Evolutionary conservation across 2,113 vertebrate genomes (phyloP), one percentile per base, ranked within the genome.

Genomic region (Sturnus vulgaris): DNA sequence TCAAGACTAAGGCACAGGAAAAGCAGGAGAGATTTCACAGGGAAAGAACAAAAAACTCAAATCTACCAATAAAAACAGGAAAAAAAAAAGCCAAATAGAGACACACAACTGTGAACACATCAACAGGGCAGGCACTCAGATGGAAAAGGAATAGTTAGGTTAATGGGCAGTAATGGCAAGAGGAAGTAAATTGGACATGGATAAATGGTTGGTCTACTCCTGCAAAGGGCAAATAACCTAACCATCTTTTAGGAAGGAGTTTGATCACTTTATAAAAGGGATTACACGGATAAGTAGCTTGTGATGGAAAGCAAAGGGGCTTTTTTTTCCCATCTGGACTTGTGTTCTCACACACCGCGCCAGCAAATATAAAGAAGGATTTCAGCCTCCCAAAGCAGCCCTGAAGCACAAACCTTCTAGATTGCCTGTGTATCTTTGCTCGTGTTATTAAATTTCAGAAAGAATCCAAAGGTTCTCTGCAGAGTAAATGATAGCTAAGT

Each of bases 311-410:
- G 91, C 56, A 92, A 93, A 91, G 65, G 84, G 65, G 70, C 39
- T 94, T 88, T 66, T 95, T 88, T 79, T 88, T 87, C 84, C 93
- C 11, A 0, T 91, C 94, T 91, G 88, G 87, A 56, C 75, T 69
- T 72, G 82, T 80, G 52, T 24, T 95, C 87, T 60, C 15, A 2
- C 50, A 88, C 64, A 88, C 46, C 68, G 87, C 0, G 2, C 91
- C 87, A 95, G 92, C 92, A 96, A 96, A 96, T 94, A 95, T 92
- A 90, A 96, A 95, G 96, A 95, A 95, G 90, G 95, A 96, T 95
- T 96, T 97, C 82, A 92, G 71, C 44, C 75, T 95, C 94, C 87
- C 93, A 90, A 85, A 95, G 94, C 93, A 95, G 87, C 87, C 85
- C 84, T 37, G 63, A 82, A 95, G 95, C 82, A 87, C 85, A 96